phyloP scores from a whole-genome alignment of 2,888 invertebrate species.

The Acronicta alni region DNA sequence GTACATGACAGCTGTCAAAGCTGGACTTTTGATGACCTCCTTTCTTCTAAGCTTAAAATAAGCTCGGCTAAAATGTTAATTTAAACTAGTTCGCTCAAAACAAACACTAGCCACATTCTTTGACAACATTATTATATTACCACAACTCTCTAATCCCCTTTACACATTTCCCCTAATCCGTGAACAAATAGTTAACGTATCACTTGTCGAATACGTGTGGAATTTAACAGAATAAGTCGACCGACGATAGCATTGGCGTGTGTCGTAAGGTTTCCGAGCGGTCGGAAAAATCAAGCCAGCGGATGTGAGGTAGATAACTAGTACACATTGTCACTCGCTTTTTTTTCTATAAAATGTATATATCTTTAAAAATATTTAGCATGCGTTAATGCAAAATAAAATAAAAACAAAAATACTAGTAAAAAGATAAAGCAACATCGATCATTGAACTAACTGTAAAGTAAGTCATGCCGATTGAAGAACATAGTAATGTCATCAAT shows the following conservation, averaged over 20 bases:
- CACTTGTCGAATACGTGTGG: conserved; percentile 41
- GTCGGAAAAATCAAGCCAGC: conserved; percentile 53
- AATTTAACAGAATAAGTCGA: conserved; percentile 55
- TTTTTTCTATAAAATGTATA: too few relatives aligned
- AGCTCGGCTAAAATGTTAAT: background rate
- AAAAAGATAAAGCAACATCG: too few relatives aligned
- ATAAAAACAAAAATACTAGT: too few relatives aligned
- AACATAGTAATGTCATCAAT: too few relatives aligned
- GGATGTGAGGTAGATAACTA: conserved; percentile 63
- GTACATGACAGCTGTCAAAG: too few relatives aligned
- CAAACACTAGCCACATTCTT: conserved; percentile 3
- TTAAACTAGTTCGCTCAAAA: conserved; percentile 4
- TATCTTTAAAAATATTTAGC: too few relatives aligned
- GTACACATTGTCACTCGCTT: too few relatives aligned
- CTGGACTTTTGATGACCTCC: too few relatives aligned
- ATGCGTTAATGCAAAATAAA: too few relatives aligned
- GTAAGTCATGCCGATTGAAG: too few relatives aligned
- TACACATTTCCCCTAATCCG: conserved; percentile 44
- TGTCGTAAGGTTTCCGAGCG: conserved; percentile 61
- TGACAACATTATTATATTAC: conserved; percentile 20
- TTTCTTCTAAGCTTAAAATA: too few relatives aligned
- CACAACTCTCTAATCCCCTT: conserved; percentile 38
- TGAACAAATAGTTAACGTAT: conserved; percentile 41
- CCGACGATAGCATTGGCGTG: conserved; percentile 33
- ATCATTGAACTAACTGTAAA: too few relatives aligned